Base-by-base conservation (phyloP, 2,797 vertebrate genomes). In the Bradypus variegatus region DNA sequence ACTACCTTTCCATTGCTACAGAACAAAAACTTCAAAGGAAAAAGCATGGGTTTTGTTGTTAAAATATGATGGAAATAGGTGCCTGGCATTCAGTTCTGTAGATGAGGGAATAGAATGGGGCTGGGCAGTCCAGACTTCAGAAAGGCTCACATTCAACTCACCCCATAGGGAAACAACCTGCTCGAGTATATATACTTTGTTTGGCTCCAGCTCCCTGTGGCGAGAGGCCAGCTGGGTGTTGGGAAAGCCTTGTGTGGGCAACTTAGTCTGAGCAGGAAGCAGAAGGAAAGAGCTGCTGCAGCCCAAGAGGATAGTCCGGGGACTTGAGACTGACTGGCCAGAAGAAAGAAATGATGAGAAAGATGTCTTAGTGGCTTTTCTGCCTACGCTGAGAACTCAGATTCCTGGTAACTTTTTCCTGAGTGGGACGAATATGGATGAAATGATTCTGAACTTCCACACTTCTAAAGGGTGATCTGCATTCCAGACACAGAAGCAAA, bases 151-250 rank as follows among this genome's bases (percentile, higher is more conserved):
- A 13, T 33, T 50, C 50, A 9, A 0, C 36, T 41, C 48, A 6
- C 29, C 38, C 41, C 69, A 70, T 18, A 18, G 36, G 58, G 11
- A 23, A n/a, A 77, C 60, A 29, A 3, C 3, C 50, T 33, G 0
- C 38, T 31, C 18, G 1, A 2, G 2, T 18, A 1, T 8, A 48
- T 18, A 1, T 8, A 48, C 27, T 58, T 64, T 62, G 0, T 2
- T 36, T 21, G 69, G 38, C 73, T 62, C 89, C n/a, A 15, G 31
- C 13, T 15, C 29, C 41, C 45, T 41, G 0, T 1, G 23, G 38
- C 67, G 36, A 33, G 82, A 69, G 65, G 72, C 36, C n/a, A 6
- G 36, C 31, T 6, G 29, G 65, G 36, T 41, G 2, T 33, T 65
- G 48, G 88, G 16, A 45, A 64, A n/a, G 27, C 13, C n/a, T 33